phyloP scores from a whole-genome alignment of 2,113 vertebrate genomes.

The Aramus guarauna region DNA sequence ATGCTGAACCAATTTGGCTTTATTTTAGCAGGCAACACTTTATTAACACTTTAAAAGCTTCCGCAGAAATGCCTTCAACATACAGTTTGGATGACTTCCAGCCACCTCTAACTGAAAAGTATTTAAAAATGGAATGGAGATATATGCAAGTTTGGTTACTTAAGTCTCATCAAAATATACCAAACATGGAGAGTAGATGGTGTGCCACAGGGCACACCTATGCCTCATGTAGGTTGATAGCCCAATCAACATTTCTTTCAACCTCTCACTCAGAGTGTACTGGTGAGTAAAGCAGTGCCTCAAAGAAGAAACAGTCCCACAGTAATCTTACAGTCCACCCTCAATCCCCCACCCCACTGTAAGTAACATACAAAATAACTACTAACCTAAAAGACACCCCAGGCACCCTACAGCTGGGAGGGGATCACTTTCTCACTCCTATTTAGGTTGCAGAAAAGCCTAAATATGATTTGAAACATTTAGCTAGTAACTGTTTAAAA shows the following conservation, averaged over 20 bases:
- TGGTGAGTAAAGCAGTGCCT: neutral
- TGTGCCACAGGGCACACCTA: neutral
- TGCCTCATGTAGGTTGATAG: neutral
- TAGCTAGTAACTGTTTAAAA: neutral
- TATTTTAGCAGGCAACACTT: neutral
- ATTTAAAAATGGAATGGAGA: neutral
- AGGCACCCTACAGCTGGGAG: neutral
- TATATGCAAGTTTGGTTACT: neutral
- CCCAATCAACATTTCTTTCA: neutral
- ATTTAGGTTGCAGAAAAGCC: neutral
- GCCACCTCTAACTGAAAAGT: neutral
- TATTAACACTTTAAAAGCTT: neutral
- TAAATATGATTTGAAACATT: neutral
- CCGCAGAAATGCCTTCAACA: neutral
- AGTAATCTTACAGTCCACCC: neutral
- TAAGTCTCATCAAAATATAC: neutral
- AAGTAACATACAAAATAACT: too few relatives aligned
- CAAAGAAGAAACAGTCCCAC: neutral
- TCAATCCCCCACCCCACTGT: neutral
- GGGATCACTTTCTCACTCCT: neutral
- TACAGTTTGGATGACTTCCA: conserved; percentile 6
- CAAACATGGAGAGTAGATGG: neutral
- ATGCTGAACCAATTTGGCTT: neutral
- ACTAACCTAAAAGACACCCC: neutral
- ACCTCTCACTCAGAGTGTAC: neutral